Evolutionary conservation across 2,113 vertebrate genomes (phyloP), one percentile per base, ranked within the genome.

Genomic region (Hirundichthys speculiger): DNA sequence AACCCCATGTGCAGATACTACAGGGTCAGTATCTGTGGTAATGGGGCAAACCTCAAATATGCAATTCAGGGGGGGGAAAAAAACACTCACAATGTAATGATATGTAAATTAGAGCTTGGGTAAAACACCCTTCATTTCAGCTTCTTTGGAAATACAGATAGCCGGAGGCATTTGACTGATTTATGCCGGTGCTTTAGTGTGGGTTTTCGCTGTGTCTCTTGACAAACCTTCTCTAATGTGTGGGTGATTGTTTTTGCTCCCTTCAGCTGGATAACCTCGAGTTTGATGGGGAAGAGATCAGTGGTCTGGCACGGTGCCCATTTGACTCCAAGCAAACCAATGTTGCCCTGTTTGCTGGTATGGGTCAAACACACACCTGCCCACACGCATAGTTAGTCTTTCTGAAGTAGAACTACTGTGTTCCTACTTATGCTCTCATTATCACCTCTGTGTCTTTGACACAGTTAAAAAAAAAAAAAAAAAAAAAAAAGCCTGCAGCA

Each of bases 291-390:
- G 96, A 99, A 87, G 98, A 99, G 94, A 98, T 99, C 89, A 99
- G 95, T 79, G 98, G 98, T 64, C 91, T 98, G 94, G 98, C 97
- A 76, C 94, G 96, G 51, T 99, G 98, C 94, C 98, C 98, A 2
- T 99, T 99, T 89, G 98, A 99, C 92, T 94, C 96, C 91, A 97
- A 92, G 93, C 98, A 99, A 94, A 99, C 97, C 93, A 99, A 99
- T 18, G 97, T 99, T 73, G 98, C 98, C 83, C 96, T 99, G 64
- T 99, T 99, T 86, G 96, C 96, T 83, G 97, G 98, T 99, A 94
- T 90, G 94, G 81, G 84, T 92, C 82, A 83, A 77, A 68, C 54
- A 22, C 65, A 57, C 64, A 46, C 25, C 38, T 49, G 2, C 86
- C 49, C 62, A 71, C 76, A 9, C 69, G 40, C 64, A 15, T 16